Conservation (phyloP, 2,797 vertebrate genomes). For the Scomberomorus guttatus region DNA sequence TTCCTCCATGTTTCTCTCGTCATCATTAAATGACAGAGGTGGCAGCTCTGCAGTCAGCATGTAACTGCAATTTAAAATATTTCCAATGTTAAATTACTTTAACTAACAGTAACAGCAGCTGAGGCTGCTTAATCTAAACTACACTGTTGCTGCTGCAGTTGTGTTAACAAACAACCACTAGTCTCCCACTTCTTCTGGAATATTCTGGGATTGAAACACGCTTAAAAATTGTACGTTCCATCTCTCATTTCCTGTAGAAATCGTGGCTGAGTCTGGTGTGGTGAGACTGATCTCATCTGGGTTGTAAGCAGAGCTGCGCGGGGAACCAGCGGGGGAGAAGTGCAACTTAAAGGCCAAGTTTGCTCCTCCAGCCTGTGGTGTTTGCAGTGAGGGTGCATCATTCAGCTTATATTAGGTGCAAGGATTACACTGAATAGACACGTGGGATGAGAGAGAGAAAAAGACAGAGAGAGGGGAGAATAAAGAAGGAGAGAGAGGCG, state of each 20-base stretch:
- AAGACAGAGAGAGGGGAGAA: constrained; percentile 32
- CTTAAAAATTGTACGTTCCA: constrained; percentile 19
- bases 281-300: not conserved
- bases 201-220: not conserved
- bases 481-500: constrained; percentile 61
- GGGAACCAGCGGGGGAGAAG: not conserved
- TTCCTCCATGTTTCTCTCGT: not conserved
- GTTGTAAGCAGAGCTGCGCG: not conserved
- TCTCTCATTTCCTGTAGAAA: constrained; percentile 27
- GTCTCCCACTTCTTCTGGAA: not conserved
- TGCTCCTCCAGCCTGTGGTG: constrained; percentile 36
- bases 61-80: constrained; percentile 5
- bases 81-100: not conserved
- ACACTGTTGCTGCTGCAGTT: not conserved
- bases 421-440: constrained; percentile 63
- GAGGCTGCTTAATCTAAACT: not conserved
- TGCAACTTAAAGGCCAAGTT: constrained; percentile 36
- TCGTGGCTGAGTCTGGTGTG: not conserved
- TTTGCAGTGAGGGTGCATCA: constrained; percentile 26
- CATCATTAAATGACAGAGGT: not conserved
- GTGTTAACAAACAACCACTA: not conserved
- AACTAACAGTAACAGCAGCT: not conserved
- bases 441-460: constrained; percentile 53
- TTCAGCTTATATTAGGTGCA: constrained; percentile 39
- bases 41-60: not conserved